A percentile compares a stretch with the other conserved stretches of the same genome.
These are phyloP conservation scores for Cyrtorhinus lividipennis DNA, from an alignment of 1,140 invertebrate species.

Conservation along the genomic window DNA sequence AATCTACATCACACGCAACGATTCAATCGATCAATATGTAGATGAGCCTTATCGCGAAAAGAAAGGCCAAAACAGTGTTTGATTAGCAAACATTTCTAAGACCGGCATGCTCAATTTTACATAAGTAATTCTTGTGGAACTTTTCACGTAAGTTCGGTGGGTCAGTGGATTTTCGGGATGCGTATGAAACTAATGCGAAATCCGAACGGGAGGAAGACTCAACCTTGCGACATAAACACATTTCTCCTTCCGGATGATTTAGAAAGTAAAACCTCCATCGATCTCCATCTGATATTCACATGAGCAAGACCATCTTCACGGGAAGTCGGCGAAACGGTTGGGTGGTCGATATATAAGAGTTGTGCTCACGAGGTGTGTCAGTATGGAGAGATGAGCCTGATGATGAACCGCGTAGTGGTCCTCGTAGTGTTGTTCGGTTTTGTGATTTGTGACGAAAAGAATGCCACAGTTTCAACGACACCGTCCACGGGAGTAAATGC, in stretches of 20 bases:
- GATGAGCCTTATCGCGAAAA: too few relatives aligned
- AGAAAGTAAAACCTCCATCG: not conserved
- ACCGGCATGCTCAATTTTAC: too few relatives aligned
- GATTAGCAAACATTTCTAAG: too few relatives aligned
- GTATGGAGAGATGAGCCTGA: not conserved
- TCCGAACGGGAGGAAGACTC: too few relatives aligned
- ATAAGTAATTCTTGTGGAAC: too few relatives aligned
- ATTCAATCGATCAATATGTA: too few relatives aligned
- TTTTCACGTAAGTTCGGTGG: too few relatives aligned
- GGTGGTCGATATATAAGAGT: not conserved
- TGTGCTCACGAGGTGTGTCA: not conserved
- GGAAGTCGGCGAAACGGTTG: not conserved
- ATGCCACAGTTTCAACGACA: not conserved
- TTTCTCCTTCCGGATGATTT: constrained; percentile 5
- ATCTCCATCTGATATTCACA: not conserved
- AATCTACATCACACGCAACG: too few relatives aligned
- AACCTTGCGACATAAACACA: too few relatives aligned
- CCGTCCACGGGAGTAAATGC: not conserved
- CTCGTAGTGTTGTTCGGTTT: not conserved
- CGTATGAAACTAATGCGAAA: too few relatives aligned
- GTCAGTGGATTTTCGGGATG: too few relatives aligned
- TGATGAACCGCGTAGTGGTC: not conserved
- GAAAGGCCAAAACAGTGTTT: too few relatives aligned
- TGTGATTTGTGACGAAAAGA: not conserved
- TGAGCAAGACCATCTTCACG: not conserved